A percentile compares a stretch with the other conserved stretches of the same genome.
These are phyloP conservation scores for Xanthostigma xanthostigma DNA, from an alignment of 2,888 invertebrate genomes.

Conservation along the genomic window DNA sequence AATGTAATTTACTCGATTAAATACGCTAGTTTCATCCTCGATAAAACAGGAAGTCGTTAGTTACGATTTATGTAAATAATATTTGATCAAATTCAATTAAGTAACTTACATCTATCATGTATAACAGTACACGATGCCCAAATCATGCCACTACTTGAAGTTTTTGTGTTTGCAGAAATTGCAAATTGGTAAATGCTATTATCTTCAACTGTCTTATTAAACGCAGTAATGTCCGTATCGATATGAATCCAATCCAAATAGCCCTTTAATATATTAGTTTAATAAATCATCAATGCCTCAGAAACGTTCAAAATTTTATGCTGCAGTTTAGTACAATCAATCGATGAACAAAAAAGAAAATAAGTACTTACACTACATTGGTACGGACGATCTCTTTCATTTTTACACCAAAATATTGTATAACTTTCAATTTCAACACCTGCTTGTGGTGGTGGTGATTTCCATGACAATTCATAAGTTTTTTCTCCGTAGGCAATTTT, in stretches of 20 bases:
- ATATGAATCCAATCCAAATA: constrained; percentile 44
- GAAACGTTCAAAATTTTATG: no score
- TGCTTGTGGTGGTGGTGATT: constrained; percentile 31
- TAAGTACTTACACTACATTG: constrained; percentile 25
- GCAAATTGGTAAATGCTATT: constrained; percentile 59
- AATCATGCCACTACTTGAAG: constrained; percentile 65
- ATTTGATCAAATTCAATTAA: neutral
- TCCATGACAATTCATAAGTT: constrained; percentile 62
- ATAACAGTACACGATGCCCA: constrained; percentile 66
- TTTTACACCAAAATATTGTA: constrained; percentile 58
- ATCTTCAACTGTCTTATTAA: constrained; percentile 43
- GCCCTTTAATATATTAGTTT: no score
- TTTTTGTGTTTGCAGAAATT: constrained; percentile 57
- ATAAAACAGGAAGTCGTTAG: neutral
- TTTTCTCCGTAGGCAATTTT: constrained; percentile 59
- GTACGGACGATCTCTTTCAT: constrained; percentile 22
- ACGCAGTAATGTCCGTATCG: constrained; percentile 29
- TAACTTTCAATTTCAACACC: constrained; percentile 43
- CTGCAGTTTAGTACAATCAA: no score
- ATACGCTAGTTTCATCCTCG: no score
- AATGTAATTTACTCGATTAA: neutral
- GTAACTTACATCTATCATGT: constrained; percentile 24
- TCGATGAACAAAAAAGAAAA: constrained; percentile 1
- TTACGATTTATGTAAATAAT: neutral
- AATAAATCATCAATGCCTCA: neutral